Evolutionary conservation across 2,797 vertebrate genomes (phyloP).

Genomic region (Xenentodon cancila): DNA sequence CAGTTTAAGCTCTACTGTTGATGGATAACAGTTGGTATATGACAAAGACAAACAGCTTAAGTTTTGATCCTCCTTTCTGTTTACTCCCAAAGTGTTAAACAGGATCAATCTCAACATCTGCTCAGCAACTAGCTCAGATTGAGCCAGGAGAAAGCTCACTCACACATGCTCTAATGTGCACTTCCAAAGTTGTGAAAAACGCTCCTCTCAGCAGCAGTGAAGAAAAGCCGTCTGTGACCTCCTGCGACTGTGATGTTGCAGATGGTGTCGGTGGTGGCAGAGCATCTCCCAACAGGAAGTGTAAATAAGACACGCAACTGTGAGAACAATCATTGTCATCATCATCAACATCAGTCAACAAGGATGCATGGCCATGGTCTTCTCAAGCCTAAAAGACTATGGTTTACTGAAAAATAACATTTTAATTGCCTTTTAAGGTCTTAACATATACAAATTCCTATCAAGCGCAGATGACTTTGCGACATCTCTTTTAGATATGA

Average conservation of each 20-base stretch:
- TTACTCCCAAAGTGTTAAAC: conserved; percentile 19
- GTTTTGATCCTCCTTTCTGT: neutral
- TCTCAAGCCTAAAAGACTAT: neutral
- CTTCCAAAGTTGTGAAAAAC: conserved; percentile 41
- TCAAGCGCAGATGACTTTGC: conserved; percentile 6
- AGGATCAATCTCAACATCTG: conserved; percentile 47
- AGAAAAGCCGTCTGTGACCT: conserved; percentile 45
- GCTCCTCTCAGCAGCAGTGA: conserved; percentile 37
- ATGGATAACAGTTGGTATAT: neutral
- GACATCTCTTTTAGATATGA: conserved; percentile 5
- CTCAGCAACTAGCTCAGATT: conserved; percentile 9
- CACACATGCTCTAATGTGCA: conserved; percentile 8
- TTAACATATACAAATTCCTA: neutral
- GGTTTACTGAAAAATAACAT: neutral
- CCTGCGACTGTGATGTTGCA: conserved; percentile 54
- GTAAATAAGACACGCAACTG: conserved; percentile 51
- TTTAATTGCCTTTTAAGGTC: neutral
- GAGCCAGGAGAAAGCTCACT: conserved; percentile 12
- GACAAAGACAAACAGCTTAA: neutral
- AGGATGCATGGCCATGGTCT: neutral
- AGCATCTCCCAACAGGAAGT: conserved; percentile 44
- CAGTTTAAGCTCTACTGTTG: too few relatives aligned
- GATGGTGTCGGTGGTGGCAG: conserved; percentile 47
- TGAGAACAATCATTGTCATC: conserved; percentile 34
- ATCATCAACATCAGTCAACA: neutral